Base-by-base conservation (phyloP, 2,113 vertebrate genomes). In the Ochotona curzoniae region DNA sequence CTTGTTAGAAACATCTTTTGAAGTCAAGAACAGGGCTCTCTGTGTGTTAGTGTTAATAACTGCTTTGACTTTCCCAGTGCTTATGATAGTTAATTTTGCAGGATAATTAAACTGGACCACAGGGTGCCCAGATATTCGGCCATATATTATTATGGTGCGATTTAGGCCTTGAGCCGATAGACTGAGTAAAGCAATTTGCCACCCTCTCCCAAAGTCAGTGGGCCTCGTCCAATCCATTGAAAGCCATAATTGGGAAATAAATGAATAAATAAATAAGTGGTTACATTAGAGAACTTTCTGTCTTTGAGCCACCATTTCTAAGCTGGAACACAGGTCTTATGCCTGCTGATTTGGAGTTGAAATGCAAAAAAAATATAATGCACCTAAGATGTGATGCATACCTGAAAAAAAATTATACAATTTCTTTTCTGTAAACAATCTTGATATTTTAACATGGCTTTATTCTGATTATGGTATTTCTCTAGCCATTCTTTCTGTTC, bases 1-100 rank as follows among this genome's bases (percentile, higher is more conserved):
- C 23, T 54, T 57, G 35, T 32, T 70, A 60, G 57, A 83, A 91
- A 64, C 61, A n/a, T 74, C 66, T 69, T 94, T 93, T 87, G 44
- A 66, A 82, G 20, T 60, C 81, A 74, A 32, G 35, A 90, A 87
- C 26, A 35, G 8, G 47, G 84, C 9, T 70, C 17, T 57, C 13
- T 67, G 17, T 79, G 30, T 38, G 12, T 76, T 44, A 38, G 23
- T 47, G 21, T 80, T 85, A 91, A 82, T 70, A 91, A 82, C 2
- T 82, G 3, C 28, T 21, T 93, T n/a, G 63, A 73, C 15, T 63
- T 89, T 35, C 1, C 13, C 17, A 67, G 23, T 0, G 69, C 26
- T 25, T 64, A 6, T 17, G 28, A 64, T 18, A 15, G 8, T 70
- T 85, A 66, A 54, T 21, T 54, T 84, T 70, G 49, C 13, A 23